Percentiles rank a stretch among this genome's conserved stretches.
phyloP scores from a whole-genome alignment of 2,888 invertebrate species.

The Epicampocera succincta region DNA sequence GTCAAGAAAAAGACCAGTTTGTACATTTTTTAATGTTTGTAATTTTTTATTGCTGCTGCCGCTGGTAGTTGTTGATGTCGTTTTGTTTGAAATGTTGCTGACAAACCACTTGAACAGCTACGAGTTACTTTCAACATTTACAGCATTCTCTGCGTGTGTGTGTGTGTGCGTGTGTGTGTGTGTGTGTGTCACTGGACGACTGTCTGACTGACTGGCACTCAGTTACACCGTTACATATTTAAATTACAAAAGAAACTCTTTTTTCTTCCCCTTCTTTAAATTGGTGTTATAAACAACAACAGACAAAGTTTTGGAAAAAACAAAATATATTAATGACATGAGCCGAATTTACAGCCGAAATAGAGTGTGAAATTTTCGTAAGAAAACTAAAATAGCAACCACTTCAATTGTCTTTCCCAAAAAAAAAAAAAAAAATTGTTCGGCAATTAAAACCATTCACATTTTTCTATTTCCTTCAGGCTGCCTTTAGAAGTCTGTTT shows the following conservation, averaged over 20 bases:
- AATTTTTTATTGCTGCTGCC: conserved; percentile 47
- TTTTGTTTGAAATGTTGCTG: conserved; percentile 81
- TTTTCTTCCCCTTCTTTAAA: not conserved
- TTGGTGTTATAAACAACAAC: not conserved
- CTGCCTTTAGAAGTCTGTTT: conserved; percentile 25
- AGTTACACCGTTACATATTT: conserved; percentile 29
- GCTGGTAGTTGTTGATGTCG: conserved; percentile 72
- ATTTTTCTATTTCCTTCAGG: conserved; percentile 2
- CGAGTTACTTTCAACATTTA: conserved; percentile 35
- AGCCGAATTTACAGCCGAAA: conserved; percentile 57
- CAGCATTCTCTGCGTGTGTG: not conserved
- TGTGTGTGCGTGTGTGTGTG: too few relatives aligned
- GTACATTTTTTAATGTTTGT: conserved; percentile 29
- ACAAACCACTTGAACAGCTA: conserved; percentile 78
- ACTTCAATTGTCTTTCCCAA: conserved; percentile 48
- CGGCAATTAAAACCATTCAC: conserved; percentile 58
- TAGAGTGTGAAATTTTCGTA: conserved; percentile 55
- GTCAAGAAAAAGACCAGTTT: conserved; percentile 68
- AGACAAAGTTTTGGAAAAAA: conserved; percentile 35
- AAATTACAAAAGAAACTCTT: conserved; percentile 54
- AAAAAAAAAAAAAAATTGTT: conserved; percentile 27
- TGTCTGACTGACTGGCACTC: conserved; percentile 19
- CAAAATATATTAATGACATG: conserved; percentile 61
- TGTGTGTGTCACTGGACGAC: too few relatives aligned
- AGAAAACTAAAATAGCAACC: conserved; percentile 28